Conservation (phyloP, 1,140 invertebrate genomes). For the Sitophilus oryzae region DNA sequence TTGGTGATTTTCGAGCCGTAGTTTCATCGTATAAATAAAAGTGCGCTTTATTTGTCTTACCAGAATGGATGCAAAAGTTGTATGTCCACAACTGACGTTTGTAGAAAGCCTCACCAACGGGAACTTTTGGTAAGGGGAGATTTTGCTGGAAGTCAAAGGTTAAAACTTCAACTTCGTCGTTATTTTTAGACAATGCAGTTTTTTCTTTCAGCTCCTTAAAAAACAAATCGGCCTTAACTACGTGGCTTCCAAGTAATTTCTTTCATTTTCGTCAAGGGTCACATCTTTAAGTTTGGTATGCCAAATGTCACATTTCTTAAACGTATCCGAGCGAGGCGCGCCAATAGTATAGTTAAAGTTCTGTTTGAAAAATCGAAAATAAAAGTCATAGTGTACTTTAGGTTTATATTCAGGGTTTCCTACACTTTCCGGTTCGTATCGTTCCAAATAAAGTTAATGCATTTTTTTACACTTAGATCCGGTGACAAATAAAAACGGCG, state of each 20-base stretch:
- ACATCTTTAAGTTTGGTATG: conserved; percentile 5
- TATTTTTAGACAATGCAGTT: too few species aligned
- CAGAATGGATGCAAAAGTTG: conserved; percentile 24
- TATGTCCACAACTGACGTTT: conserved; percentile 13
- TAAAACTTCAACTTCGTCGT: neutral
- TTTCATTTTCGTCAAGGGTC: conserved; percentile 3
- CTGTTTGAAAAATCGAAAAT: neutral
- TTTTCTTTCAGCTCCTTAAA: conserved; percentile 3
- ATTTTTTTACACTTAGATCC: too few species aligned
- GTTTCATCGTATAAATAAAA: too few species aligned
- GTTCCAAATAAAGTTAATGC: too few species aligned
- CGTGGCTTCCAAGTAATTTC: neutral
- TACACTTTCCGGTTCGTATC: too few species aligned
- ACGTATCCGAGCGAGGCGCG: conserved; percentile 2
- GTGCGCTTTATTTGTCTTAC: conserved; percentile 5
- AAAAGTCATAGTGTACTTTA: conserved; percentile 1
- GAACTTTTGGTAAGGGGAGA: conserved; percentile 19
- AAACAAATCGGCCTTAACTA: neutral
- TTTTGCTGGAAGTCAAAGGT: neutral
- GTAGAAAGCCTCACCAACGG: conserved; percentile 21
- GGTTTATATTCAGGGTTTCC: neutral
- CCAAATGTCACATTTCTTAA: too few species aligned
- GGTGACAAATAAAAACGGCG: too few species aligned
- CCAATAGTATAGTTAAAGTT: neutral
- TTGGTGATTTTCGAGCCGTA: conserved; percentile 10